These are phyloP conservation scores for Diuraphis noxia DNA, from an alignment of 1,140 invertebrate genomes.

Conservation along the genomic window DNA sequence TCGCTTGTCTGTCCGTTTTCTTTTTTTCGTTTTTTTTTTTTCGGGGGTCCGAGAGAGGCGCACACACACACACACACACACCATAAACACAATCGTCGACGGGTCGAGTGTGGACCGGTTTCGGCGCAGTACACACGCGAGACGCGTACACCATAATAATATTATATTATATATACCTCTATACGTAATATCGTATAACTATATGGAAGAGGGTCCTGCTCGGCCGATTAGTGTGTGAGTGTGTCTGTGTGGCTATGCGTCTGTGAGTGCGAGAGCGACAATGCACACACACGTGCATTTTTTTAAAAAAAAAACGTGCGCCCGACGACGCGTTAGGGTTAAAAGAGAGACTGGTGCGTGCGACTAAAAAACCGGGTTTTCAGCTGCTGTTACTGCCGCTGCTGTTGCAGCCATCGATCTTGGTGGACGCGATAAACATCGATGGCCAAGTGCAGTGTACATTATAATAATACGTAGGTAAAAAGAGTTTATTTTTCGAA, in stretches of 20 bases:
- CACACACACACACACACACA: not conserved
- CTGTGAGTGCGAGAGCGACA: not conserved
- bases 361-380: constrained; percentile 30
- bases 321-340: constrained; percentile 28
- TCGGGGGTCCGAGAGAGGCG: constrained; percentile 28
- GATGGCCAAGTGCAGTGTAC: not conserved
- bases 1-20: constrained; percentile 34
- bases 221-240: not conserved
- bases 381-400: not conserved
- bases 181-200: not conserved
- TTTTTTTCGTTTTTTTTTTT: constrained; percentile 14
- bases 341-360: constrained; percentile 13
- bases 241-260: not conserved
- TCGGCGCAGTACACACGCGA: constrained; percentile 23
- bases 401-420: not conserved
- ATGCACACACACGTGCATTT: not conserved
- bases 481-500: constrained; percentile 1
- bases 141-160: not conserved
- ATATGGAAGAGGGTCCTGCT: constrained; percentile 26
- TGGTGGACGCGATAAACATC: constrained; percentile 34
- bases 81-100: constrained; percentile 10
- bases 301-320: constrained; percentile 4
- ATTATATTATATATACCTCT: not conserved
- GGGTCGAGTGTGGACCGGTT: constrained; percentile 46
- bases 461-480: constrained; percentile 9